These are phyloP conservation scores for Dipodomys merriami DNA, from an alignment of 2,113 vertebrate species.

Conservation along the genomic window DNA sequence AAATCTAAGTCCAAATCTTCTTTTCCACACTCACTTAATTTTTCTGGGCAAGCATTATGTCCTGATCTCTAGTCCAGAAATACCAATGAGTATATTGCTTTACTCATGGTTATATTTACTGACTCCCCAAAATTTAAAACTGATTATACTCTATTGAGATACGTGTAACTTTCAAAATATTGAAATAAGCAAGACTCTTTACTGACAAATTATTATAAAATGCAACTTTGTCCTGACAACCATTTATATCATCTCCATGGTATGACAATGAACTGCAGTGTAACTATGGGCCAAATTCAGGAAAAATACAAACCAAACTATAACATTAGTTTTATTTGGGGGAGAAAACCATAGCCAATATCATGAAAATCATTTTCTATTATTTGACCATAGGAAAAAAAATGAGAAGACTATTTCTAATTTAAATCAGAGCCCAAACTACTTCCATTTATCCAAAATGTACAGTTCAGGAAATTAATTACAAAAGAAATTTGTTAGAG, in stretches of 20 bases:
- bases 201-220: conserved; percentile 2
- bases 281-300: background rate
- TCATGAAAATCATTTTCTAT: background rate
- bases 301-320: background rate
- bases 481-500: background rate
- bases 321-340: background rate
- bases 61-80: conserved; percentile 4
- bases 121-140: background rate
- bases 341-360: background rate
- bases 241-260: background rate
- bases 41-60: background rate
- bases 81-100: background rate
- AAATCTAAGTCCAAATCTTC: background rate
- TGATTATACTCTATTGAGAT: background rate
- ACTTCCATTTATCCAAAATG: background rate
- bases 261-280: background rate
- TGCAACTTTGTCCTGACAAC: background rate
- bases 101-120: background rate
- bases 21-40: background rate
- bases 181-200: conserved; percentile 28
- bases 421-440: background rate
- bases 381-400: background rate
- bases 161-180: conserved; percentile 19
- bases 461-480: background rate
- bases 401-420: background rate